Evolutionary conservation across 2,888 invertebrate genomes (phyloP).

Genomic region (Lamproptera curius): DNA sequence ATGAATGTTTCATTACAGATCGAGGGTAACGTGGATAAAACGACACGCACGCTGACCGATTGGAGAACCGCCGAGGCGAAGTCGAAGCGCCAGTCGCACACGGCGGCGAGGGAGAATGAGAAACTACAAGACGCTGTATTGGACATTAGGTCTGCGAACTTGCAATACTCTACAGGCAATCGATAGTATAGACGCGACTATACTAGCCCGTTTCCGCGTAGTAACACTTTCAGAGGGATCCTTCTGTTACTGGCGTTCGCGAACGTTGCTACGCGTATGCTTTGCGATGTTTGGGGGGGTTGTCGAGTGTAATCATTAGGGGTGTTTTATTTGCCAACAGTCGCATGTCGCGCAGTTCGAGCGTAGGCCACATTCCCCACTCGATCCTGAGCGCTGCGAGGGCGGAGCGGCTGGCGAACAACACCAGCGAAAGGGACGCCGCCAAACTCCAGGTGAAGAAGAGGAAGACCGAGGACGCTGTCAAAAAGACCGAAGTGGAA

Average conservation of each 20-base stretch:
- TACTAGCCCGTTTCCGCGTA: conserved; percentile 30
- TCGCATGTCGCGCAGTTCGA: conserved; percentile 73
- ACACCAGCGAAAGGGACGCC: conserved; percentile 78
- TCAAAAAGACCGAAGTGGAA: conserved; percentile 94
- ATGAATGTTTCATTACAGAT: conserved; percentile 52
- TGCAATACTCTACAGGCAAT: conserved; percentile 34
- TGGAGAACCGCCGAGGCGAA: conserved; percentile 93
- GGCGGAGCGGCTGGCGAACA: conserved; percentile 52
- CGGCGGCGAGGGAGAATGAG: conserved; percentile 93
- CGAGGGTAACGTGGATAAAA: conserved; percentile 90
- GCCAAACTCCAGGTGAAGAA: conserved; percentile 92
- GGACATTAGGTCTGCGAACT: conserved; percentile 62
- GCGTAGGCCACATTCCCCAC: conserved; percentile 78
- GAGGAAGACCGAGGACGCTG: conserved; percentile 92
- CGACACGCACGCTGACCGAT: conserved; percentile 87
- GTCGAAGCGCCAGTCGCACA: conserved; percentile 92
- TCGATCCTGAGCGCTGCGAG: conserved; percentile 66
- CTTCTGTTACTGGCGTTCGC: conserved; percentile 41
- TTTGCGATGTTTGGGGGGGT: conserved; percentile 19
- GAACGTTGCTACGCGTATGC: conserved; percentile 41
- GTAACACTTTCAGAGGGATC: conserved; percentile 48
- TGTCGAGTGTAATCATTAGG: background rate
- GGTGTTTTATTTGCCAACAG: conserved; percentile 44
- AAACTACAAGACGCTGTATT: conserved; percentile 88
- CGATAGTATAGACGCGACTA: conserved; percentile 29